These are phyloP conservation scores for Pelagia noctiluca DNA, from an alignment of 30 jellyfish, hydroid and myxozoan genomes.

Conservation along the genomic window DNA sequence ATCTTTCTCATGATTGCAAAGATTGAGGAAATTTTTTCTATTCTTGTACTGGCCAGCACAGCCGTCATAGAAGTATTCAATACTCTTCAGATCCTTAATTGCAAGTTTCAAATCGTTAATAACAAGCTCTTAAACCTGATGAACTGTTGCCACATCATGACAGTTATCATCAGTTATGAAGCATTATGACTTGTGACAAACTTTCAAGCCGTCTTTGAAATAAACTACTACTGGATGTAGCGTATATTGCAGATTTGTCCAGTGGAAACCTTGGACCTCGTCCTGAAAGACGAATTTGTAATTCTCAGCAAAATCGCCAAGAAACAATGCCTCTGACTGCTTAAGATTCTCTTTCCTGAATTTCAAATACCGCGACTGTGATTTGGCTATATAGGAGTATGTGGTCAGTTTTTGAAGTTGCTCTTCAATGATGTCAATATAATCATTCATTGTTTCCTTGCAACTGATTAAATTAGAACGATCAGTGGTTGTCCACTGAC, in stretches of 20 bases:
- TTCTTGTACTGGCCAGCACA: too few species aligned
- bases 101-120: too few species aligned
- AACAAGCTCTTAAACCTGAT: background rate
- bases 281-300: slow-evolving; percentile 39
- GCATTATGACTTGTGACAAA: background rate
- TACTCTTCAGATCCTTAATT: background rate
- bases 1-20: slow-evolving; percentile 28
- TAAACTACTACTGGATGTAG: slow-evolving; percentile 25
- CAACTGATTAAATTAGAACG: background rate
- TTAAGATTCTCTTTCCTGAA: background rate
- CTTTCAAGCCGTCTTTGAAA: background rate
- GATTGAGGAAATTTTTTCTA: too few species aligned
- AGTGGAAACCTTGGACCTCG: slow-evolving; percentile 36
- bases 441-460: slow-evolving; percentile 1
- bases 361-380: slow-evolving; percentile 1
- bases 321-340: background rate
- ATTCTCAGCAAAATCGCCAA: slow-evolving; percentile 51
- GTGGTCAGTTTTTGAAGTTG: background rate
- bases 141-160: slow-evolving; percentile 21
- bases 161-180: slow-evolving; percentile 16
- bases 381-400: slow-evolving; percentile 13
- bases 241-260: slow-evolving; percentile 17
- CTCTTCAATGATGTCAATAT: slow-evolving; percentile 17
- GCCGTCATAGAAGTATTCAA: slow-evolving; percentile 1
- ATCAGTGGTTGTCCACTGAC: slow-evolving; percentile 26